Percentiles rank a stretch among this genome's conserved stretches.
Evolutionary conservation across 1,140 invertebrate species (phyloP).

Genomic region (Metopolophium dirhodum): DNA sequence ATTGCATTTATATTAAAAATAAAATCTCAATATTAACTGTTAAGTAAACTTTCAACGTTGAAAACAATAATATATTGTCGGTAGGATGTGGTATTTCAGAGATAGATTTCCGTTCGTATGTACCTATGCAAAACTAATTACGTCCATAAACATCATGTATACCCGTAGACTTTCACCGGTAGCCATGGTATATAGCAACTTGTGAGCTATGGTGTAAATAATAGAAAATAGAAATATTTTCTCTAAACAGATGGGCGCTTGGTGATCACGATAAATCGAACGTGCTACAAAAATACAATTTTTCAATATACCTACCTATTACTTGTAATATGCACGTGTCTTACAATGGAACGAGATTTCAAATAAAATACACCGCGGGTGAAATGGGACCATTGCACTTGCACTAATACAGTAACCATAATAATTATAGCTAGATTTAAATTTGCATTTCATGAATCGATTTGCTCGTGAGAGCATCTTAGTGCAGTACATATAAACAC

Average conservation of each 20-base stretch:
- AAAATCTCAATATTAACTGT: neutral
- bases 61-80: neutral
- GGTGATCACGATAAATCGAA: constrained; percentile 1
- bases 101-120: neutral
- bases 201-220: neutral
- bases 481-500: neutral
- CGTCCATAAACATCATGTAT: neutral
- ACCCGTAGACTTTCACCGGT: neutral
- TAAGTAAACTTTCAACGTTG: neutral
- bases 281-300: neutral
- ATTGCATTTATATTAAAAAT: too few relatives aligned
- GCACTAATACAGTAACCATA: neutral
- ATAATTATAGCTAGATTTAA: constrained; percentile 29
- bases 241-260: neutral
- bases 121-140: neutral
- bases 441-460: constrained; percentile 32
- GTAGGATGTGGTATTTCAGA: neutral
- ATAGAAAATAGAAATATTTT: constrained; percentile 14
- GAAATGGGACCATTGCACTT: neutral
- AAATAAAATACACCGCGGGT: neutral
- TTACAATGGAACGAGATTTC: neutral
- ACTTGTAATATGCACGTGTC: neutral
- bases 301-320: neutral
- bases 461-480: constrained; percentile 9
- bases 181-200: neutral